A percentile compares a stretch with the other conserved stretches of the same genome.
phyloP scores from a whole-genome alignment of 2,113 vertebrate genomes.

The Cacatua alba region DNA sequence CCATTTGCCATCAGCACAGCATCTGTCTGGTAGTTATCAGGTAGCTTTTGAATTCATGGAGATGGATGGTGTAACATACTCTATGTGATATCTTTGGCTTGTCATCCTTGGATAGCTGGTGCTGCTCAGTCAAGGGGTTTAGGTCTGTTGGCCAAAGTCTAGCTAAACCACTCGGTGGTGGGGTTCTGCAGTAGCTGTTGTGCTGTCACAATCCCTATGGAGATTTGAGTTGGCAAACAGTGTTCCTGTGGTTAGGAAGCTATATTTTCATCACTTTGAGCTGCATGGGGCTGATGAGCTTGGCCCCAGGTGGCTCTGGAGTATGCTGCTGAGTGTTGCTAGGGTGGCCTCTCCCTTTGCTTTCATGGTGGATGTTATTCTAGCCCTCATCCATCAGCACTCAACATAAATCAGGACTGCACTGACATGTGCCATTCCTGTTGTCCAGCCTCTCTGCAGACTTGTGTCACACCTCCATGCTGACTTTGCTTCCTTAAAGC shows the following conservation, averaged over 20 bases:
- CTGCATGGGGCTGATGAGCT: neutral
- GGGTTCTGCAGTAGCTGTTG: neutral
- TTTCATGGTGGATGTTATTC: neutral
- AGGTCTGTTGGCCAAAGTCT: neutral
- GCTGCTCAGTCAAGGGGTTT: neutral
- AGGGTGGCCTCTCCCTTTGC: neutral
- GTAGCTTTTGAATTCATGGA: neutral
- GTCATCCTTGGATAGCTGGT: neutral
- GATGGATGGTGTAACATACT: neutral
- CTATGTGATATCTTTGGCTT: neutral
- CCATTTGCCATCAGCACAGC: neutral
- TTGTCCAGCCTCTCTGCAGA: neutral
- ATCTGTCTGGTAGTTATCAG: neutral
- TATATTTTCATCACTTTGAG: neutral
- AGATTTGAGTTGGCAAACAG: neutral
- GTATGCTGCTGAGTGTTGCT: neutral
- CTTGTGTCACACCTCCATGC: fast-evolving
- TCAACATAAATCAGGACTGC: neutral
- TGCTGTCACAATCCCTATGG: neutral
- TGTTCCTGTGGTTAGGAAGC: neutral
- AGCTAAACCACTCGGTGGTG: fast-evolving
- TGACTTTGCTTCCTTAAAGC: neutral
- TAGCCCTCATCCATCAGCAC: neutral
- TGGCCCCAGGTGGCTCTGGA: neutral
- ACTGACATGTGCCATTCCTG: neutral